Percentiles rank a stretch among this genome's conserved stretches.
These are phyloP conservation scores for Drosophila tropicalis DNA, from an alignment of 1,140 invertebrate genomes.

Conservation along the genomic window DNA sequence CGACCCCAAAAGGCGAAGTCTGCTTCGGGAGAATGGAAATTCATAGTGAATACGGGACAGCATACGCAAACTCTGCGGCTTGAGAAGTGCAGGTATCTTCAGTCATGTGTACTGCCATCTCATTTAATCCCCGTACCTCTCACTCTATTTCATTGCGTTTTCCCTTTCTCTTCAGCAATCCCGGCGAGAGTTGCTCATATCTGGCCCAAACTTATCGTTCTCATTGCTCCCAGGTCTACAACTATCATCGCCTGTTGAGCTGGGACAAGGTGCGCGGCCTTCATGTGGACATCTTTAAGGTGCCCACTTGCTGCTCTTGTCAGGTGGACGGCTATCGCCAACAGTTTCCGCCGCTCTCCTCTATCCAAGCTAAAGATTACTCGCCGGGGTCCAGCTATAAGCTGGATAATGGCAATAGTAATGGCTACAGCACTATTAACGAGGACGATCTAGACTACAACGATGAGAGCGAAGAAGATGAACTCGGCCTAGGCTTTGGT, in stretches of 20 bases:
- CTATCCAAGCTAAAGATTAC: slow-evolving; percentile 70
- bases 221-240: slow-evolving; percentile 92
- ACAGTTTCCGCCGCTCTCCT: slow-evolving; percentile 85
- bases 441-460: slow-evolving; percentile 77
- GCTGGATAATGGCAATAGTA: slow-evolving; percentile 32
- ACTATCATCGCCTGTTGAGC: slow-evolving; percentile 92
- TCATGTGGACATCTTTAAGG: slow-evolving; percentile 94
- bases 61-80: slow-evolving; percentile 93
- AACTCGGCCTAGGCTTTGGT: slow-evolving; percentile 50
- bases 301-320: slow-evolving; percentile 93
- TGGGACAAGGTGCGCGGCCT: slow-evolving; percentile 92
- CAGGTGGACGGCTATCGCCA: slow-evolving; percentile 91
- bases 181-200: slow-evolving; percentile 90
- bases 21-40: slow-evolving; percentile 93
- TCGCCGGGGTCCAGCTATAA: slow-evolving; percentile 45
- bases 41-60: slow-evolving; percentile 93
- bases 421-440: slow-evolving; percentile 73
- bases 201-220: slow-evolving; percentile 92
- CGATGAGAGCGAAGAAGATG: slow-evolving; percentile 76
- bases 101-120: not conserved
- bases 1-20: slow-evolving; percentile 91
- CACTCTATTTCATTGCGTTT: slow-evolving; percentile 11
- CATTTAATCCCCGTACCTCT: not conserved
- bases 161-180: slow-evolving; percentile 85
- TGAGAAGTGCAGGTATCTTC: slow-evolving; percentile 91